Conservation (phyloP, 1,140 invertebrate genomes). For the Andricus grossulariae region DNA sequence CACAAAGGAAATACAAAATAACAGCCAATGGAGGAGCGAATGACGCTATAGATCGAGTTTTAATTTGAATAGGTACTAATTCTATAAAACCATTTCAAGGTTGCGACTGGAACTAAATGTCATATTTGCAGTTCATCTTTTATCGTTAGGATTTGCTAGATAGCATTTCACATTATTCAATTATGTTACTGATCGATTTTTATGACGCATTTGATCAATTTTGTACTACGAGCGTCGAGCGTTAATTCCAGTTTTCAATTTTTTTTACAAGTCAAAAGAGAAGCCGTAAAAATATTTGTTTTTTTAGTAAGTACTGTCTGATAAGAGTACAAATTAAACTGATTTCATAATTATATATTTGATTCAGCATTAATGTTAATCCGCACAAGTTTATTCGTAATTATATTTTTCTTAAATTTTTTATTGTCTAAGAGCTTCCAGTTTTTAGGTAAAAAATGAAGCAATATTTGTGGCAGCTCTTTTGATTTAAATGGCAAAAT, state of each 20-base stretch:
- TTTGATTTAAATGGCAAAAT: neutral
- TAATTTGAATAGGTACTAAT: constrained; percentile 53
- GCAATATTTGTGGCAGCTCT: neutral
- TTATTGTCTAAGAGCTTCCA: constrained; percentile 12
- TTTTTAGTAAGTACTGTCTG: neutral
- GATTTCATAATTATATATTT: neutral
- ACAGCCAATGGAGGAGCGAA: constrained; percentile 72
- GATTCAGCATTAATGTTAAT: constrained; percentile 5
- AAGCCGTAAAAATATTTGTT: constrained; percentile 6
- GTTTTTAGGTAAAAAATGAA: neutral
- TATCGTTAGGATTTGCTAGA: constrained; percentile 5
- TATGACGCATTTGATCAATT: neutral
- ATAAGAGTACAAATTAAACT: neutral
- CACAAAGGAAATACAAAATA: constrained; percentile 71
- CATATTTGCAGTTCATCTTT: constrained; percentile 7
- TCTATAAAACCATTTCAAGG: constrained; percentile 45
- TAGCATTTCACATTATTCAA: constrained; percentile 10
- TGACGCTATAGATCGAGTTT: constrained; percentile 50
- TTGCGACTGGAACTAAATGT: constrained; percentile 41
- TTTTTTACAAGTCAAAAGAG: constrained; percentile 10
- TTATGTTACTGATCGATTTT: neutral
- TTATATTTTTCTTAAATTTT: constrained; percentile 1
- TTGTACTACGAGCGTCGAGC: neutral
- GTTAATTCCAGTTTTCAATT: neutral
- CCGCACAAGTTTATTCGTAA: constrained; percentile 12